Conservation (phyloP, 2,888 invertebrate species). For the Tetrapedia diversipes region DNA sequence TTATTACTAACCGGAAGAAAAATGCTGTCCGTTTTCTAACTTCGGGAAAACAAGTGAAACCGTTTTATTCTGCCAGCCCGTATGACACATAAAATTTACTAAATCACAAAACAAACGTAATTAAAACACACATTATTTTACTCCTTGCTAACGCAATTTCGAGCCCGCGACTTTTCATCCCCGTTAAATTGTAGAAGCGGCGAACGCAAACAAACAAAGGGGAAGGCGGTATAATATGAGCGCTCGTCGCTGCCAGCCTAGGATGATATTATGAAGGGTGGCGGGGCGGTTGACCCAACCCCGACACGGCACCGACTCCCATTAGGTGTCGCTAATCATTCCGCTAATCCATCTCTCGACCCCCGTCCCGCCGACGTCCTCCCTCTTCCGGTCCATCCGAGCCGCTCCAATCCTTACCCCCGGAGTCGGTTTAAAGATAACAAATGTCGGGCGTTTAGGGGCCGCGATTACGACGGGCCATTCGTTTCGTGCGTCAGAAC, state of each 20-base stretch:
- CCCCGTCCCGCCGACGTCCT: slow-evolving; percentile 33
- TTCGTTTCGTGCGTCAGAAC: slow-evolving; percentile 67
- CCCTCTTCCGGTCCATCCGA: slow-evolving; percentile 44
- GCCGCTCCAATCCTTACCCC: slow-evolving; percentile 25
- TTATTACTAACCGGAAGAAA: too few species aligned
- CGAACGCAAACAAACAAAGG: neutral
- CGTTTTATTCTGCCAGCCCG: too few species aligned
- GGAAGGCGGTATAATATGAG: neutral
- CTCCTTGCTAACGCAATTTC: too few species aligned
- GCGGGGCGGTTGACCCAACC: slow-evolving; percentile 29
- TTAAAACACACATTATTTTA: too few species aligned
- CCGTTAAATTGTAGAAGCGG: neutral
- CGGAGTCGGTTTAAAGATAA: slow-evolving; percentile 76
- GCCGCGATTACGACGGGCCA: slow-evolving; percentile 72
- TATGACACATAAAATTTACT: too few species aligned
- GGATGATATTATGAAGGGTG: slow-evolving; percentile 23
- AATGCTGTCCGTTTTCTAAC: too few species aligned
- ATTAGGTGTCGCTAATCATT: slow-evolving; percentile 74
- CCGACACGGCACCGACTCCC: slow-evolving; percentile 44
- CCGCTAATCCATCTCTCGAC: slow-evolving; percentile 64
- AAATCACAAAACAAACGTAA: too few species aligned
- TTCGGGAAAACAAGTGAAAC: too few species aligned
- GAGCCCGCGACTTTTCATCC: slow-evolving; percentile 1
- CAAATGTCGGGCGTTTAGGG: slow-evolving; percentile 75
- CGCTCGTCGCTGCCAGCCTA: neutral